Conservation (phyloP, 2,888 invertebrate genomes). For the Heliconius ismenius region DNA sequence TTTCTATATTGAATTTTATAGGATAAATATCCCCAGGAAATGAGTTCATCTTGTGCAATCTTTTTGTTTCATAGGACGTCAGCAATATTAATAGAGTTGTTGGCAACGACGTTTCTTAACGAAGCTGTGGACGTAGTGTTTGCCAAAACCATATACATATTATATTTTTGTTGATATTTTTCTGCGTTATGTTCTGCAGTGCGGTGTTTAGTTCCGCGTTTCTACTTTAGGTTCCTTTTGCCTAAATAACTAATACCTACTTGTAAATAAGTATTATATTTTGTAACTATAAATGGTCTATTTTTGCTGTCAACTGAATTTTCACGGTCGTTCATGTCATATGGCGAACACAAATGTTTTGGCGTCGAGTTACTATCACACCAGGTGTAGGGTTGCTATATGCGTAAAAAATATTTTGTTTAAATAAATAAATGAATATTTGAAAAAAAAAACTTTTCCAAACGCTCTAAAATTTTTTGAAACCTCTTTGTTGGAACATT, state of each 20-base stretch:
- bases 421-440: too few relatives aligned
- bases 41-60: slow-evolving; percentile 31
- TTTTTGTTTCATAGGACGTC: slow-evolving; percentile 26
- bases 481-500: too few relatives aligned
- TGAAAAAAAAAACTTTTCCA: too few relatives aligned
- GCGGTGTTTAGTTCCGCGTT: not conserved
- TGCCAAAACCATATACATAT: not conserved
- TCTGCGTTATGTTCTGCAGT: not conserved
- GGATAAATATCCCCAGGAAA: slow-evolving; percentile 32
- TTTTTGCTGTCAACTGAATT: slow-evolving; percentile 28
- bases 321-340: slow-evolving; percentile 41
- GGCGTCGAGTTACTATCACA: slow-evolving; percentile 38
- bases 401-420: not conserved
- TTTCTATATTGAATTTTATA: slow-evolving; percentile 14
- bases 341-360: slow-evolving; percentile 33
- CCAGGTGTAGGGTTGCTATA: slow-evolving; percentile 39
- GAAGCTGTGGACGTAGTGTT: not conserved
- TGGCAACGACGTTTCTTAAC: slow-evolving; percentile 37
- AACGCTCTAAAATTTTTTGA: too few relatives aligned
- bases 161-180: not conserved
- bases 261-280: not conserved
- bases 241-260: not conserved
- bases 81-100: slow-evolving; percentile 33
- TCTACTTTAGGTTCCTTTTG: not conserved
- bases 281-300: slow-evolving; percentile 11